Evolutionary conservation across 2,888 invertebrate species (phyloP), one percentile per base, ranked within the genome.

Genomic region (Agonopterix arenella): DNA sequence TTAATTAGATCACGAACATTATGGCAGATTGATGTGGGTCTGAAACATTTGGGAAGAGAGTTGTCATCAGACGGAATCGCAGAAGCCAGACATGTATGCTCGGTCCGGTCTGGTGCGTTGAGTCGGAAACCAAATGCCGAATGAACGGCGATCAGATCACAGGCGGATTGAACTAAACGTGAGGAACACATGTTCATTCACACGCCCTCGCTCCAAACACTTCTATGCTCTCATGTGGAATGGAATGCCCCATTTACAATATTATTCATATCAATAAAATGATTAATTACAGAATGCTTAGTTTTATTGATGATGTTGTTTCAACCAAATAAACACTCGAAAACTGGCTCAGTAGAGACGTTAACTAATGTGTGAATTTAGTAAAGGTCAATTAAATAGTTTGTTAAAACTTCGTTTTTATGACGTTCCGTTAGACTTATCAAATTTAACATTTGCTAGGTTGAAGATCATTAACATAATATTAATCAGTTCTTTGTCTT

Each of bases 161-260:
- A 53, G 49, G 57, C 52, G 60, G 66, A 66, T 67, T 72, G 62
- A 66, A 66, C 61, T 72, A 62, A 66, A 66, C 61, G 66, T 72
- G 68, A 66, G 66, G 37, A 45, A 11, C 51, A 51, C 47, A 47
- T 51, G 47, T 45, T 45, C 13, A 45, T 45, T 36, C 36, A 45
- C 36, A 45, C 45, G 36, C 11, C 36, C 36, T 45, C 45, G n/a
- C 44, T 16, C 28, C 4, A 16, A 10, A 44, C 28, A 44, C 16
- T 44, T 44, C 28, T 28, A 28, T 28, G 28, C 7, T 28, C 28
- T 28, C 41, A 41, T 41, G n/a, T 41, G 4, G 11, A 41, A 5
- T 41, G 41, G 11, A 11, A 41, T 11, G 41, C 11, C 7, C 7
- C n/a, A 41, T 28, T 28, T 28, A 28, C 28, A 28, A 28, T 41